Evolutionary conservation across 2,113 vertebrate species (phyloP), one percentile per base, ranked within the genome.

Genomic region (Lota lota): DNA sequence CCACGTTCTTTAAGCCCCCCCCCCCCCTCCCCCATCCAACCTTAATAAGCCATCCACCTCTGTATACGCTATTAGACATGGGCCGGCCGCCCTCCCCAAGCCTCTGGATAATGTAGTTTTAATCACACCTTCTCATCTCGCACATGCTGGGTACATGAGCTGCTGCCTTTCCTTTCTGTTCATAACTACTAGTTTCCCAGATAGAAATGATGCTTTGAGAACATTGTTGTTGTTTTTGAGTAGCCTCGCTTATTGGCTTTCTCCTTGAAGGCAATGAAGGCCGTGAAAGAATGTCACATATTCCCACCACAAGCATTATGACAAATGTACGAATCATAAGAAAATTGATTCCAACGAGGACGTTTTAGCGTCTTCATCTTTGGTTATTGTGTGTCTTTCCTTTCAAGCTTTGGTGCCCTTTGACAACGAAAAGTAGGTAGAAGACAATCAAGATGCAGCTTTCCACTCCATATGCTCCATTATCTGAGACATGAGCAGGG

Each of bases 51-150:
- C 70, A 22, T 71, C 79, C 64, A 78, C 73, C 67, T 82, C 63
- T 33, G 28, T 33, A 70, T 82, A 64, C 51, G 64, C 50, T 65
- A 79, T 70, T 58, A 67, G 74, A 77, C 56, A 75, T 1, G 28
- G n/a, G 7, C 83, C 67, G 66, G 63, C 63, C 57, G 11, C 67
- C 47, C 60, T 51, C 51, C 47, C 64, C 66, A 75, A 73, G 77
- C 77, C 19, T 56, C 24, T 0, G 22, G 80, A 72, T 68, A 70
- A 68, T 61, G 66, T 73, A 74, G 62, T 72, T 72, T 67, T 80
- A 74, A 76, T 80, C 66, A 70, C 62, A 47, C 24, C 21, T 1
- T 54, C 1, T 7, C 61, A 2, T 19, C 28, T 36, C 2, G 0
- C 17, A 21, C 5, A 40, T 21, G 56, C 65, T 14, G 1, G 7